Conservation (phyloP, 2,888 invertebrate genomes). For the Cataglyphis livida region DNA sequence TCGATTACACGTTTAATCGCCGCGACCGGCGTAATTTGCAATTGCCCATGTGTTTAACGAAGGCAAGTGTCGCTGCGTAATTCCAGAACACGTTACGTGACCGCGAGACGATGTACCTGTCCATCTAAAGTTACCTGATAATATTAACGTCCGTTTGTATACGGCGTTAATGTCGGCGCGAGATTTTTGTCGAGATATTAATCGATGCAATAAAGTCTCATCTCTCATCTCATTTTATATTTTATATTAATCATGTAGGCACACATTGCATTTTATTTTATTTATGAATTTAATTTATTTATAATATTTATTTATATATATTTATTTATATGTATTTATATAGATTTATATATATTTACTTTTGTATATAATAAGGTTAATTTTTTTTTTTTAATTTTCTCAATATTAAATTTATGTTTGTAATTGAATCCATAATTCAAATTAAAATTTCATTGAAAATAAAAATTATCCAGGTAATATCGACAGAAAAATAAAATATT, state of each 20-base stretch:
- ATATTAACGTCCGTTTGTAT: conserved; percentile 21
- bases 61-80: conserved; percentile 34
- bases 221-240: not conserved
- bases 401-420: no score
- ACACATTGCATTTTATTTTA: not conserved
- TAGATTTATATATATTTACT: no score
- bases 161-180: conserved; percentile 25
- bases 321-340: no score
- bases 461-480: not conserved
- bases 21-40: conserved; percentile 46
- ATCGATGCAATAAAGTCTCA: not conserved
- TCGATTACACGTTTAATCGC: conserved; percentile 49
- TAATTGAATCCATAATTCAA: no score
- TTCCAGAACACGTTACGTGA: conserved; percentile 15
- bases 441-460: not conserved
- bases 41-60: conserved; percentile 32
- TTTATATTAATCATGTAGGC: not conserved
- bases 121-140: not conserved
- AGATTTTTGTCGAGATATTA: conserved; percentile 17
- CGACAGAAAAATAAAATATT: not conserved
- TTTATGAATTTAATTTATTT: no score
- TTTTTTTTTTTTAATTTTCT: not conserved
- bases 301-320: not conserved
- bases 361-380: no score
- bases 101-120: conserved; percentile 4